Base-by-base conservation (phyloP, 2,888 invertebrate genomes). In the Falcaria lacertinaria region DNA sequence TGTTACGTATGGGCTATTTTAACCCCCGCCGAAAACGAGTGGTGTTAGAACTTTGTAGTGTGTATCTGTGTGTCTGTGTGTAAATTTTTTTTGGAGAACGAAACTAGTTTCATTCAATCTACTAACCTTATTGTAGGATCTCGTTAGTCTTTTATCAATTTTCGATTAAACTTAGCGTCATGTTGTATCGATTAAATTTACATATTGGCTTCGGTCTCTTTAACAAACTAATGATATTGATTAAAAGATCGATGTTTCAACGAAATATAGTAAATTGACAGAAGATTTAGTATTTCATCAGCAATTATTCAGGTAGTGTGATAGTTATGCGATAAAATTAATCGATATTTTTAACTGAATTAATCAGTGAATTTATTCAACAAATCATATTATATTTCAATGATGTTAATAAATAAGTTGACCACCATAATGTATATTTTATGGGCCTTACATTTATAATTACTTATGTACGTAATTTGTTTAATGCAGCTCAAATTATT, bases 51-150 rank as follows among this genome's bases (percentile, higher is more conserved):
- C n/a, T n/a, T n/a, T n/a, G n/a, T n/a, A n/a, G n/a, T n/a, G n/a
- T n/a, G n/a, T n/a, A n/a, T n/a, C n/a, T n/a, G n/a, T n/a, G n/a
- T n/a, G n/a, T n/a, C n/a, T n/a, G n/a, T n/a, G n/a, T n/a, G n/a
- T n/a, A n/a, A n/a, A n/a, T n/a, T n/a, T n/a, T n/a, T n/a, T n/a
- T n/a, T n/a, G n/a, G n/a, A n/a, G 37, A 22, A 22, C 33, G 50
- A 55, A 68, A 67, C 74, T 72, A 69, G 73, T 74, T 73, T 52
- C 49, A 59, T 67, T 57, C 55, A 70, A 64, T 66, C 69, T 54
- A 69, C 64, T 80, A 70, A 78, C 77, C 82, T 64, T 64, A 57
- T 69, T 75, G 58, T 52, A 25, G 39, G 58, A 61, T 50, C 56
- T 39, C 42, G 60, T 50, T 52, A 54, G 56, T 60, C 47, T 54